These are phyloP conservation scores for Parnassius mnemosyne DNA, from an alignment of 2,888 invertebrate genomes.

Conservation along the genomic window DNA sequence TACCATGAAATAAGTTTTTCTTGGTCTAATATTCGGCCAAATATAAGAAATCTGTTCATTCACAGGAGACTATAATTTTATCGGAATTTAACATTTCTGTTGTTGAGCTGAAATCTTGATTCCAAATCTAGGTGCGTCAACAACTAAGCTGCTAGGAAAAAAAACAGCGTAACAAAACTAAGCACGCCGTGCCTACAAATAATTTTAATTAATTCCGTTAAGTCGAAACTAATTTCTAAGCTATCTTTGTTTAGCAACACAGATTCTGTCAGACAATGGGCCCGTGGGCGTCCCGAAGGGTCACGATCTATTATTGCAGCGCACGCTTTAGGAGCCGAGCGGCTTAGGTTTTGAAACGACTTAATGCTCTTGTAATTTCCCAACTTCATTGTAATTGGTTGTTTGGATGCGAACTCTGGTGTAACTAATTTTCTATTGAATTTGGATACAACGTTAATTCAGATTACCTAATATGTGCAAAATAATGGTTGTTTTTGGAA, in stretches of 20 bases:
- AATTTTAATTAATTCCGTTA: conserved; percentile 26
- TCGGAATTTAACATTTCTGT: too few relatives aligned
- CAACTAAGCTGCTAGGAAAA: conserved; percentile 11
- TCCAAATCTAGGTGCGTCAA: conserved; percentile 8
- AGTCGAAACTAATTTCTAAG: conserved; percentile 25
- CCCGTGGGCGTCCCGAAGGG: conserved; percentile 48
- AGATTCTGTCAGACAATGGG: conserved; percentile 40
- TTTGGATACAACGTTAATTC: not conserved
- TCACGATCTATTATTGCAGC: conserved; percentile 46
- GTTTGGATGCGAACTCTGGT: conserved; percentile 5
- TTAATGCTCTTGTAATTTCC: conserved; percentile 31
- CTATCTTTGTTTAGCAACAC: conserved; percentile 23
- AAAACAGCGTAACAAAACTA: conserved; percentile 18
- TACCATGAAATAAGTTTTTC: too few relatives aligned
- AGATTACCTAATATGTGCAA: not conserved
- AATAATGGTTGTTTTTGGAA: too few relatives aligned
- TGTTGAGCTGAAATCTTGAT: not conserved
- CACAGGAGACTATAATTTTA: too few relatives aligned
- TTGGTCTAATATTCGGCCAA: too few relatives aligned
- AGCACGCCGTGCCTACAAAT: conserved; percentile 6
- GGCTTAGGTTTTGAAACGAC: conserved; percentile 36
- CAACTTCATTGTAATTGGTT: conserved; percentile 17
- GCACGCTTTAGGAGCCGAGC: conserved; percentile 30
- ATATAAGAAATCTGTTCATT: too few relatives aligned
- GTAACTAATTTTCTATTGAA: conserved; percentile 8